Conservation (phyloP, 2,797 vertebrate species). For the Falco columbarius region DNA sequence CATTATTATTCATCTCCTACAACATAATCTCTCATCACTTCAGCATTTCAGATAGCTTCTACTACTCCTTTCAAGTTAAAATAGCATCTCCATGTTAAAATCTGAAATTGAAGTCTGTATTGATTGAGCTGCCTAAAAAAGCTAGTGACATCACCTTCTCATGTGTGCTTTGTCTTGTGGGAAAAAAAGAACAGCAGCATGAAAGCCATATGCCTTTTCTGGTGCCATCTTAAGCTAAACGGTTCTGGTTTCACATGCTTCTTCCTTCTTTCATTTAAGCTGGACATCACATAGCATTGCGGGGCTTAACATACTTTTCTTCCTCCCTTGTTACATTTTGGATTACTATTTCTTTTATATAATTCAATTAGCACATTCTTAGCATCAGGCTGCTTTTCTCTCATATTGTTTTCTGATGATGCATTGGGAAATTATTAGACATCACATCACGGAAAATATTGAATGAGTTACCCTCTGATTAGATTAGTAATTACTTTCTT, state of each 20-base stretch:
- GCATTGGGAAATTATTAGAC: not conserved
- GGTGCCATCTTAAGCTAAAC: not conserved
- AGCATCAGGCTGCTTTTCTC: not conserved
- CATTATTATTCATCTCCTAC: not conserved
- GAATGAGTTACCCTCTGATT: not conserved
- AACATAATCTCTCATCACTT: not conserved
- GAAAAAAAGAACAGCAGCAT: not conserved
- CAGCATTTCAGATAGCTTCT: not conserved
- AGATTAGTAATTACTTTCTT: slow-evolving; percentile 3
- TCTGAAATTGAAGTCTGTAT: not conserved
- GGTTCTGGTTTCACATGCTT: not conserved
- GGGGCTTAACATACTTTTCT: not conserved
- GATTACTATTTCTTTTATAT: not conserved
- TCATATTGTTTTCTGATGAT: not conserved
- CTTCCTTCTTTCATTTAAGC: not conserved
- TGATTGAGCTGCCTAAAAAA: not conserved
- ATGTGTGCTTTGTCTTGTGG: not conserved
- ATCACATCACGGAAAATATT: not conserved
- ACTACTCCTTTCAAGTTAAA: not conserved
- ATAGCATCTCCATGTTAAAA: not conserved
- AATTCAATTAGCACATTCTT: not conserved
- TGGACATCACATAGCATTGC: not conserved
- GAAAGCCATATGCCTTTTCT: not conserved
- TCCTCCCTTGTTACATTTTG: not conserved
- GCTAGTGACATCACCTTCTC: not conserved